Percentiles rank a stretch among this genome's conserved stretches.
Conservation (phyloP, 2,113 vertebrate genomes). For the Cercopithecus mona region DNA sequence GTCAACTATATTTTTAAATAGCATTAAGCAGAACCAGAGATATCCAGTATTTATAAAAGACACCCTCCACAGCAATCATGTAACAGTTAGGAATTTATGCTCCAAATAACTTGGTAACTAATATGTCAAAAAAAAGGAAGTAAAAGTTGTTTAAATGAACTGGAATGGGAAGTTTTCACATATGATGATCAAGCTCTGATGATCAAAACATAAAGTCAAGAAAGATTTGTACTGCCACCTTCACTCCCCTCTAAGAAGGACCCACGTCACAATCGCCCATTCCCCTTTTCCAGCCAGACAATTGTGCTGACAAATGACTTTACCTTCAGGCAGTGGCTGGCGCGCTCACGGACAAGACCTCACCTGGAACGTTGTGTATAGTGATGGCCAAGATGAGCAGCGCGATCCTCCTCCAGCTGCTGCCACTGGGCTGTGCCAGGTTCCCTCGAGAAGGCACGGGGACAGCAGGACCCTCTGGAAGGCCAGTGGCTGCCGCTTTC, state of each 20-base stretch:
- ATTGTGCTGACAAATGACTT: fast-evolving
- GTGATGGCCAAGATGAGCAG: slow-evolving; percentile 97
- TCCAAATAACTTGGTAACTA: fast-evolving
- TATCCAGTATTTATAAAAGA: fast-evolving
- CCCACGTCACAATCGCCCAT: fast-evolving
- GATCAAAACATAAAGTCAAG: neutral
- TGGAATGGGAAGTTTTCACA: too few species aligned
- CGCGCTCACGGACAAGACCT: neutral
- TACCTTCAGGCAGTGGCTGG: neutral
- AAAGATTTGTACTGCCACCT: neutral
- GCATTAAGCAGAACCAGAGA: neutral
- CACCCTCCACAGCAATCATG: fast-evolving
- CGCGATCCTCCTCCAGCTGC: slow-evolving; percentile 93
- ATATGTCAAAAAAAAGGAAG: neutral
- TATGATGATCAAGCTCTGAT: fast-evolving
- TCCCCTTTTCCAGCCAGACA: neutral
- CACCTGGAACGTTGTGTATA: slow-evolving; percentile 98
- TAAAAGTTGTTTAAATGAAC: neutral
- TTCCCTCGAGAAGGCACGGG: slow-evolving; percentile 49
- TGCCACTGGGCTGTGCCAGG: neutral
- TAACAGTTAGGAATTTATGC: fast-evolving
- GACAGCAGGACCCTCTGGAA: slow-evolving; percentile 17
- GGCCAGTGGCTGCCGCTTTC: slow-evolving; percentile 52
- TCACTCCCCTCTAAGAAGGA: fast-evolving
- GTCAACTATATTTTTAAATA: neutral